Base-by-base conservation (phyloP, 2,113 vertebrate species). In the human (Homo sapiens) region DNA sequence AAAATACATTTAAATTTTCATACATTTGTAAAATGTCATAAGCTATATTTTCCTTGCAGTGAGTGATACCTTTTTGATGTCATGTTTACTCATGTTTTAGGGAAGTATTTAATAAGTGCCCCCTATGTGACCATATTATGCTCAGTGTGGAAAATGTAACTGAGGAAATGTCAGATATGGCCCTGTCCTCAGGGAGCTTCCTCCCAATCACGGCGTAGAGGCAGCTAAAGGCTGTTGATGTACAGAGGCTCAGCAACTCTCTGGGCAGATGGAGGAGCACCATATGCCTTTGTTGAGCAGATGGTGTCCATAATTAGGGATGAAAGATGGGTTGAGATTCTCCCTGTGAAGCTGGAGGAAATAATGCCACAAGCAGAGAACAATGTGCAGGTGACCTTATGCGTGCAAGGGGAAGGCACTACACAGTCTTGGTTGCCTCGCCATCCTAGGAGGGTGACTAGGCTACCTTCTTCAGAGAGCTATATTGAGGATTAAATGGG, bases 101-200 rank as follows among this genome's bases (percentile, higher is more conserved):
- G 59, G 17, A 50, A 14, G 3, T 18, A 45, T 22, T 90, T 12
- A 13, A 16, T 3, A 16, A n/a, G 32, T 32, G 52, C 27, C 40
- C 57, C 3, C 22, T 23, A 6, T 35, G 18, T 38, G 43, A 11
- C 25, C 3, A 1, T 11, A 25, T 13, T 6, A 6, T 50, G 13
- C 45, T 3, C 20, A 12, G 0, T 12, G 45, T 5, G 13, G 38
- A 76, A 17, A 14, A 11, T 4, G 1, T 7, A 32, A 30, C 48
- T 30, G 16, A 4, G 23, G 12, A 11, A 72, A 6, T 0, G 45
- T 66, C 6, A 48, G 30, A 25, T 0, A 0, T 0, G 2, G 6
- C n/a, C 43, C 52, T 32, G 52, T 9, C 45, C 43, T 72, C 48
- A 10, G 18, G 48, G 20, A 35, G n/a, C 52, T 23, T n/a, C 40